phyloP scores from a whole-genome alignment of 2,113 vertebrate species.

The Sigmodon hispidus region DNA sequence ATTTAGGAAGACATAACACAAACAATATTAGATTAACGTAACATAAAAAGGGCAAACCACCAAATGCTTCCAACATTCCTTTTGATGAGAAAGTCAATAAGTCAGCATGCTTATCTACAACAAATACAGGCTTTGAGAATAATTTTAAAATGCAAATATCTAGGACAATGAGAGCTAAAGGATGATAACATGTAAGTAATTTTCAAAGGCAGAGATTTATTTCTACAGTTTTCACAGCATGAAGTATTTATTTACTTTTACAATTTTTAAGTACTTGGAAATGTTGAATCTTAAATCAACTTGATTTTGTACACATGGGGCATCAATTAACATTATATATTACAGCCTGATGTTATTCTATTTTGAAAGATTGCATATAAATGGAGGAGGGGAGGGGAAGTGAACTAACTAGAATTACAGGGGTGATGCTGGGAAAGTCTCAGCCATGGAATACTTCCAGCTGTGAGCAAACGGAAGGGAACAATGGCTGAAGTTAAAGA shows the following conservation, averaged over 20 bases:
- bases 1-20: not conserved
- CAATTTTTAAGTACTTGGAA: conserved; percentile 42
- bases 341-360: not conserved
- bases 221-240: not conserved
- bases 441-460: not conserved
- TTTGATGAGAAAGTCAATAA: not conserved
- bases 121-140: not conserved
- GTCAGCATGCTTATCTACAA: not conserved
- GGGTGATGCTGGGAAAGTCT: not conserved
- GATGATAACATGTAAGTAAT: conserved; percentile 3
- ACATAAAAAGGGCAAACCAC: not conserved
- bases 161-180: not conserved
- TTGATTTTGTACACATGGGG: not conserved
- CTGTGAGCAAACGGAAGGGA: not conserved
- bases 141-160: conserved; percentile 25
- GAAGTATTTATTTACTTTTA: conserved; percentile 16
- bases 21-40: not conserved
- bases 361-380: conserved; percentile 36
- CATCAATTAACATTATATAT: conserved; percentile 62
- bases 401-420: conserved; percentile 35
- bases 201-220: not conserved
- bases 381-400: not conserved
- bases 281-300: conserved; percentile 55
- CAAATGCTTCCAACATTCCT: not conserved
- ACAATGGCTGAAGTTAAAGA: not conserved